A percentile compares a stretch with the other conserved stretches of the same genome.
Conservation (phyloP, 1,140 invertebrate species). For the Andricus grossulariae region DNA sequence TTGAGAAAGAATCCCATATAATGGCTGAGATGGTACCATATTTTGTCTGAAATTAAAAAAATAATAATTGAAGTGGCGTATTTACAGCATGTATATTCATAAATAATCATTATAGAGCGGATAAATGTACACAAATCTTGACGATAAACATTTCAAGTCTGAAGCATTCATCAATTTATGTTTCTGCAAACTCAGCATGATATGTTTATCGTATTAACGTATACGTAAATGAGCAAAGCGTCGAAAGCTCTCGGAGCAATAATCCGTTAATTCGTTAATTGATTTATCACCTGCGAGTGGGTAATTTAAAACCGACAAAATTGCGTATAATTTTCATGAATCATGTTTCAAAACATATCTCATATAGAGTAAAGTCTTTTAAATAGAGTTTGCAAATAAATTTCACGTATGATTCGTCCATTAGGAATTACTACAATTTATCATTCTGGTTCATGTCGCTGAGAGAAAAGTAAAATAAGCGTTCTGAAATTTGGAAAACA, state of each 20-base stretch:
- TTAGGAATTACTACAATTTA: not conserved
- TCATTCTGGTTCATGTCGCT: not conserved
- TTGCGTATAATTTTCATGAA: conserved; percentile 40
- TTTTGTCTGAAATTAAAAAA: too few relatives aligned
- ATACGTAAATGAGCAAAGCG: conserved; percentile 46
- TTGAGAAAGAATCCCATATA: too few relatives aligned
- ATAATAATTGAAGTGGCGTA: too few relatives aligned
- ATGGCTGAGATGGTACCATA: too few relatives aligned
- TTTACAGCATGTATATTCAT: too few relatives aligned
- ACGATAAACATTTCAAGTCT: conserved; percentile 32
- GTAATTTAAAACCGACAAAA: conserved; percentile 47
- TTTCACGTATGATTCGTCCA: not conserved
- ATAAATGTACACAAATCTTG: not conserved
- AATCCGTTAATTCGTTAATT: conserved; percentile 53
- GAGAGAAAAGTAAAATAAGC: not conserved
- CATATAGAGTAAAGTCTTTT: too few relatives aligned
- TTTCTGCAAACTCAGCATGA: conserved; percentile 42
- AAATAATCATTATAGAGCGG: not conserved
- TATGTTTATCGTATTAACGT: conserved; percentile 50
- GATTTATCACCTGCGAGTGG: conserved; percentile 49
- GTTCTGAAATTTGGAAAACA: not conserved
- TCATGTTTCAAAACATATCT: not conserved
- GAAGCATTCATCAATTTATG: conserved; percentile 46
- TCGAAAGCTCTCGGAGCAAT: conserved; percentile 37
- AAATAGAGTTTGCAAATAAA: too few relatives aligned